Conservation (phyloP, 2,888 invertebrate species). For the Lagria hirta region DNA sequence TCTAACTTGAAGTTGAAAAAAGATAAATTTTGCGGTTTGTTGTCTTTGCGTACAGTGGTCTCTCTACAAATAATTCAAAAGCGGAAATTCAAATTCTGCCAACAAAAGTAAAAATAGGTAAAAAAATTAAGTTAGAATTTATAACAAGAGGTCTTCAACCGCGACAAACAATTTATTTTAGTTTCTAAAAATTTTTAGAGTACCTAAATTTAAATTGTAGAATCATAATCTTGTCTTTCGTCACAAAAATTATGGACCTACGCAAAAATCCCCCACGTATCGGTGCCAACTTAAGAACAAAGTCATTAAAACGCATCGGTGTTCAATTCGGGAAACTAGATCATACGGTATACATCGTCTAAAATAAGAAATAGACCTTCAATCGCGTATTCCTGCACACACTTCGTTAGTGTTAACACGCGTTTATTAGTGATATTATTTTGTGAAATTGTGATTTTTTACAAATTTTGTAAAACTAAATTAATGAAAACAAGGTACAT, state of each 20-base stretch:
- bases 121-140: too few species aligned
- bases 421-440: constrained; percentile 11
- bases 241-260: constrained; percentile 17
- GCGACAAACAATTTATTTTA: too few species aligned
- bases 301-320: constrained; percentile 27
- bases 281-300: constrained; percentile 22
- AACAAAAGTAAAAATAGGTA: constrained; percentile 7
- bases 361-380: constrained; percentile 26
- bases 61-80: not conserved
- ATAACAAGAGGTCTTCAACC: too few species aligned
- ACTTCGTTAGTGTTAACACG: constrained; percentile 14
- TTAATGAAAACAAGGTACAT: constrained; percentile 16
- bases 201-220: too few species aligned
- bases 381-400: constrained; percentile 23
- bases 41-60: too few species aligned
- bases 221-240: constrained; percentile 16
- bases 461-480: constrained; percentile 15
- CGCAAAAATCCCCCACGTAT: constrained; percentile 18
- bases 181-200: too few species aligned
- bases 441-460: constrained; percentile 21
- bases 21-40: too few species aligned
- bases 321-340: constrained; percentile 29
- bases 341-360: constrained; percentile 24
- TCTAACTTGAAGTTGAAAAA: too few species aligned
- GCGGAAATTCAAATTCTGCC: constrained; percentile 5